Evolutionary conservation across 2,888 invertebrate genomes (phyloP), one percentile per base, ranked within the genome.

Genomic region (Perizoma flavofasciatum): DNA sequence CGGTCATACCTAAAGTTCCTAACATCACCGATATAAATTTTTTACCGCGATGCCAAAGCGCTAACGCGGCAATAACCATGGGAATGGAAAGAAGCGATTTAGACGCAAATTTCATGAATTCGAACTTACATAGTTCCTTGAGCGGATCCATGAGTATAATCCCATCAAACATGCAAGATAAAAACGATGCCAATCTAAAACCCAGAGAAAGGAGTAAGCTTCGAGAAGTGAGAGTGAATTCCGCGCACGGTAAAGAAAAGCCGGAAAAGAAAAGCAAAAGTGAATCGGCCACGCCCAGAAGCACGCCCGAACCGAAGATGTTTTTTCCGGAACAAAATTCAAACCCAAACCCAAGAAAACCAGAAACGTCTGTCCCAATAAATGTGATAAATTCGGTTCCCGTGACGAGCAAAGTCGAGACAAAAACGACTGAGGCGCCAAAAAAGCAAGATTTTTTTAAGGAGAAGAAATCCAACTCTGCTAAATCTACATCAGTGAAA

Each of bases 361-460:
- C 88, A 5, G 86, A 93, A 82, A 85, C 87, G 70, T 83, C 90
- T 47, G 88, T 92, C 79, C 86, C 89, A 66, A 86, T 85, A 82
- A 85, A 93, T 77, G 89, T 92, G 1, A 92, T 91, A 34, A 92
- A 90, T 69, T 82, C 88, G 0, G 81, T 77, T 33, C 73, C 87
- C n/a, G 79, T 87, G 11, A 81, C 86, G 0, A 83, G 77, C 67
- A 92, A 92, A 74, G 78, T 78, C 1, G 92, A 92, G 10, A 73
- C 83, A 0, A 92, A 92, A 74, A 64, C 80, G 4, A 81, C 74
- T 6, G 92, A 92, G 60, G 82, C 87, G 6, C 86, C 88, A 0
- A 92, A 92, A 66, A 92, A 92, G 57, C 92, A 91, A 75, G 92
- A 92, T 80, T 89, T 86, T 86, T 92, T 86, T 81, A 92, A 92